Percentiles rank a stretch among this genome's conserved stretches.
These are phyloP conservation scores for Sminthurinus aureus DNA, from an alignment of 2,888 invertebrate genomes.

Conservation along the genomic window DNA sequence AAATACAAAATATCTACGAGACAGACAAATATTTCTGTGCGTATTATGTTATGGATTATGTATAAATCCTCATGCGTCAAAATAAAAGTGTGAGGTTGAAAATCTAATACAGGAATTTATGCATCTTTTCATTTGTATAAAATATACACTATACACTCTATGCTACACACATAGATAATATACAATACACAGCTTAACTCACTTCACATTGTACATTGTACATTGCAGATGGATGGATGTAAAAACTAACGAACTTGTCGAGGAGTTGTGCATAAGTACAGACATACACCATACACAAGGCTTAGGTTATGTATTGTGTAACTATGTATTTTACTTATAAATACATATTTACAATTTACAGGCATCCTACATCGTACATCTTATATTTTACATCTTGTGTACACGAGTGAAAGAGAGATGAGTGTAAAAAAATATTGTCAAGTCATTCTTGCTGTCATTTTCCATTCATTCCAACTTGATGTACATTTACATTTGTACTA, in stretches of 20 bases:
- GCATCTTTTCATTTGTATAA: background rate
- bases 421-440: slow-evolving; percentile 21
- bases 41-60: background rate
- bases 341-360: too few species aligned
- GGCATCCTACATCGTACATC: too few species aligned
- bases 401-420: slow-evolving; percentile 19
- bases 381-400: background rate
- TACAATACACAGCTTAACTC: too few species aligned
- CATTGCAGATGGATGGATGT: too few species aligned
- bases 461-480: slow-evolving; percentile 34
- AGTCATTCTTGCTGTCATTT: slow-evolving; percentile 35
- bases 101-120: background rate
- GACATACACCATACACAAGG: background rate
- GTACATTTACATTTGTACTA: slow-evolving; percentile 23
- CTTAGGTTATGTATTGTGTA: background rate
- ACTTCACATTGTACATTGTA: too few species aligned
- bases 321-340: too few species aligned
- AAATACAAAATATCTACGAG: background rate
- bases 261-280: background rate
- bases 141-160: too few species aligned
- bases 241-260: too few species aligned
- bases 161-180: too few species aligned
- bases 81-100: background rate
- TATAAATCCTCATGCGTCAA: background rate
- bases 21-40: background rate